These are phyloP conservation scores for Psittacula echo DNA, from an alignment of 2,797 vertebrate genomes.

Conservation along the genomic window DNA sequence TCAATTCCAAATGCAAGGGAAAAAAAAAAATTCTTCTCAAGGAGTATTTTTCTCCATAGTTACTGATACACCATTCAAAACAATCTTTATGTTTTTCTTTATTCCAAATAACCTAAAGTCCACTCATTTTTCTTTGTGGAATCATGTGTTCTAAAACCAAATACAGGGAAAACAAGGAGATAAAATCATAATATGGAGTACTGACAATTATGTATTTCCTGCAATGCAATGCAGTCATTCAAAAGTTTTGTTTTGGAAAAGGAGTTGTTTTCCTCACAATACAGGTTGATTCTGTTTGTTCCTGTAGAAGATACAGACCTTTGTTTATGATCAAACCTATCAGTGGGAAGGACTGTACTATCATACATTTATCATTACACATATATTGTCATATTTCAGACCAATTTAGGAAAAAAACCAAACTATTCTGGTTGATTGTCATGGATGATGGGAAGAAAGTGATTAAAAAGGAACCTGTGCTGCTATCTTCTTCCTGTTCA, in stretches of 20 bases:
- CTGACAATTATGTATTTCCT: background rate
- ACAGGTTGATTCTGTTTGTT: background rate
- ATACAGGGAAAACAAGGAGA: background rate
- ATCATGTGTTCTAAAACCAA: background rate
- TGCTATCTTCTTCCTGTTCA: background rate
- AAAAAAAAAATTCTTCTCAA: background rate
- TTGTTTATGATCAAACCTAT: background rate
- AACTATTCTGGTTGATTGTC: background rate
- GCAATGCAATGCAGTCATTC: background rate
- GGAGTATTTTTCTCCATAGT: background rate
- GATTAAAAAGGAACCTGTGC: background rate
- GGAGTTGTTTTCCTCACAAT: background rate
- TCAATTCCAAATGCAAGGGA: background rate
- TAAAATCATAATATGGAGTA: rapidly evolving
- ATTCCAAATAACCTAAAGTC: background rate
- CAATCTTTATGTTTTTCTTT: background rate
- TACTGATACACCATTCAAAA: background rate
- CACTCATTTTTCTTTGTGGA: background rate
- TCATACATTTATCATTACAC: background rate
- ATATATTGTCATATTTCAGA: background rate
- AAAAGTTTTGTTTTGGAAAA: background rate
- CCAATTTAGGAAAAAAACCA: background rate
- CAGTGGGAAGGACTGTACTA: background rate
- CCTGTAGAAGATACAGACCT: background rate
- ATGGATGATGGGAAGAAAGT: background rate